Base-by-base conservation (phyloP, 2,113 vertebrate species). In the Zapus hudsonius region DNA sequence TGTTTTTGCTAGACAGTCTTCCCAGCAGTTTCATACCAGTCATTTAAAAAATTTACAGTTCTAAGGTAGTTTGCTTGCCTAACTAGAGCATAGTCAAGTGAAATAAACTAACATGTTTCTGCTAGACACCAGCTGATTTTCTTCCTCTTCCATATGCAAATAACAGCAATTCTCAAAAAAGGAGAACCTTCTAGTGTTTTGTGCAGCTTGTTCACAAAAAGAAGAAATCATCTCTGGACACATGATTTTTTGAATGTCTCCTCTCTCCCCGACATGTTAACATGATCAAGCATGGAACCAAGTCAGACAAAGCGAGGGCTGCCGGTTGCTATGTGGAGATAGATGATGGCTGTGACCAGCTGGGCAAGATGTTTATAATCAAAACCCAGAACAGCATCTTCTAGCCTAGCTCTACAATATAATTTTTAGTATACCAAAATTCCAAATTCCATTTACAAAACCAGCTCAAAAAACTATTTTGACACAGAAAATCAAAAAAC, bases 121-220 rank as follows among this genome's bases (percentile, higher is more conserved):
- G n/a, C 22, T 52, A 52, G 22, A 40, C 11, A 0, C 36, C 36
- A 27, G 23, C 3, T 64, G 36, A 59, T 40, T 80, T 80, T 93
- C 91, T 92, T 96, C 83, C 89, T 88, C 80, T 87, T 93, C 59
- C 55, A 23, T 23, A 89, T 52, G 75, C 86, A 95, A 94, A 84
- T 61, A 38, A 73, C 0, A 4, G 82, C 27, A 27, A 1, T 90
- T 88, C 63, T 42, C 89, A 69, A 83, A 74, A 88, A 84, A 87
- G 59, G 2, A 36, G 52, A 63, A 82, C 66, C 13, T 25, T 61
- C 42, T n/a, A 38, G 17, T 75, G 44, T 59, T 82, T 81, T 47
- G 13, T 55, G 38, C 42, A 64, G 70, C 84, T 57, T 79, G 79
- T 59, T 74, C 74, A 57, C 61, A 85, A 22, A 66, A 42, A 40